Evolutionary conservation across 2,888 invertebrate species (phyloP), one percentile per base, ranked within the genome.

Genomic region (Xanthorhoe designata): DNA sequence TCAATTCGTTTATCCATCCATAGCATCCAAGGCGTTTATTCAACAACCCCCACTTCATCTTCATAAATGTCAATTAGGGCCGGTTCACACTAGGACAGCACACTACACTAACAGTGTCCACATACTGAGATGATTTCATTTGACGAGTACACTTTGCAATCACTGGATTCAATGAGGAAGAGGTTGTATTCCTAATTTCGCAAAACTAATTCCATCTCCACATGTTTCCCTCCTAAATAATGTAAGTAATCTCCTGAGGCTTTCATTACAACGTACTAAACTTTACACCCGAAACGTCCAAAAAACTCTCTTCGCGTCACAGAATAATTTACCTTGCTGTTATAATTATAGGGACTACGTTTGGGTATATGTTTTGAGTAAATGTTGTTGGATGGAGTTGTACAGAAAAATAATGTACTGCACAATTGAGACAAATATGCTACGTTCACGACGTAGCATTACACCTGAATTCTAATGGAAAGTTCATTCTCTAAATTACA

Each of bases 241-340:
- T 47, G 53, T 52, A 50, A 13, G 50, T 58, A 60, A 60, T 59
- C 59, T 59, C 35, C 42, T 60, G 38, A 42, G 52, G 45, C 52
- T 53, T 29, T 45, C 3, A 53, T 42, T 50, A 58, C 49, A 50
- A 58, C 32, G n/a, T 17, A 42, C 38, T 9, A 7, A 13, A 42
- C 38, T 42, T 10, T 1, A 42, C 2, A 13, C 1, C 13, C 13
- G 10, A 42, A 42, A 42, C 38, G 13, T 13, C 5, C 13, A 1
- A 38, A 38, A 13, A 42, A 13, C 38, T 2, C 2, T 4, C 38
- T 13, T 13, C 4, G 13, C 1, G 0, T 13, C 13, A 42, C 13
- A 42, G 38, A 45, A 56, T 45, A 56, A 45, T 9, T 7, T 13
- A 45, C 56, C 24, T n/a, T 29, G 24, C 15, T 9, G 0, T 0